These are phyloP conservation scores for Eclectus roratus DNA, from an alignment of 2,113 vertebrate genomes.

Conservation along the genomic window DNA sequence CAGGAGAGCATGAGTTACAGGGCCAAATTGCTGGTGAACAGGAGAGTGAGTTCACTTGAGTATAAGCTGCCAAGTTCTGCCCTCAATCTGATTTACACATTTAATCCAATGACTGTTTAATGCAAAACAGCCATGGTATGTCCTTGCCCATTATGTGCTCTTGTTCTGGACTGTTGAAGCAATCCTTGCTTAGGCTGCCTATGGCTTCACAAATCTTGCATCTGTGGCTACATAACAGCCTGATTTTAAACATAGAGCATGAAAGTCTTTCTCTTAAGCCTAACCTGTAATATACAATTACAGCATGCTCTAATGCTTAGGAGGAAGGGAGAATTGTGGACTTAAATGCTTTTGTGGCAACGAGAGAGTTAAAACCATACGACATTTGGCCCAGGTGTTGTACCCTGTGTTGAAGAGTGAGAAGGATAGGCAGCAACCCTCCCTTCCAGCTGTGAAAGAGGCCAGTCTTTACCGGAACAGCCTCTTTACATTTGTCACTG, in stretches of 20 bases:
- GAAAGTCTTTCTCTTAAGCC: not conserved
- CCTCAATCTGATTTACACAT: not conserved
- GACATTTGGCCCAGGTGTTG: not conserved
- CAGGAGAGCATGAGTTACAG: not conserved
- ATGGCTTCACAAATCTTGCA: not conserved
- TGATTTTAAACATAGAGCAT: not conserved
- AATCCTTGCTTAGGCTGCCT: not conserved
- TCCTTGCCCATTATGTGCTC: not conserved
- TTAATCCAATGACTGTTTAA: not conserved
- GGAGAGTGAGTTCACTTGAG: not conserved
- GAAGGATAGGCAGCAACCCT: not conserved
- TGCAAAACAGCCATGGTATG: not conserved
- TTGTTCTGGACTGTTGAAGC: not conserved
- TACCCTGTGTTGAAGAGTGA: not conserved
- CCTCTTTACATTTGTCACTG: not conserved
- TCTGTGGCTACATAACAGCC: not conserved
- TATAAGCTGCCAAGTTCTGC: not conserved
- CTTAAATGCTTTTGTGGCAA: not conserved
- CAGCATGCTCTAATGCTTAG: not conserved
- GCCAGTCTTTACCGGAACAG: not conserved
- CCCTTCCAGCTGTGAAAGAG: not conserved
- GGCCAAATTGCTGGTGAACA: not conserved
- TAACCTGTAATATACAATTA: not conserved
- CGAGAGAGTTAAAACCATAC: not conserved
- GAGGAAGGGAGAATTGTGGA: not conserved